phyloP scores from a whole-genome alignment of 2,888 invertebrate genomes.

The Cryptus viduatorius region DNA sequence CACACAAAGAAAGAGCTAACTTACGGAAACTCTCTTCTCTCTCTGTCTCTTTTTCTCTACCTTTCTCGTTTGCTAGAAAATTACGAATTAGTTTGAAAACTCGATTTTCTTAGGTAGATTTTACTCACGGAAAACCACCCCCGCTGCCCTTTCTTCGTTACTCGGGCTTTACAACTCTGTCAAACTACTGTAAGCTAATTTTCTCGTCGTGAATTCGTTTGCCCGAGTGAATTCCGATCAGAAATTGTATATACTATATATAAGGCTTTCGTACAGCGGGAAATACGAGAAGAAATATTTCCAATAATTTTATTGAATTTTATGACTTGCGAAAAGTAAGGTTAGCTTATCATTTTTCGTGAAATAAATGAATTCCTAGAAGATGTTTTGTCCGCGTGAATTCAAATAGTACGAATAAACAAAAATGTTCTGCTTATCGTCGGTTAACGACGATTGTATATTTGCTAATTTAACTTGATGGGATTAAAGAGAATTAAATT shows the following conservation, averaged over 20 bases:
- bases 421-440: background rate
- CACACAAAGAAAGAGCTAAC: conserved; percentile 9
- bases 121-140: conserved; percentile 24
- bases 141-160: background rate
- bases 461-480: background rate
- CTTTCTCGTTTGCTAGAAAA: conserved; percentile 39
- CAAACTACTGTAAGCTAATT: conserved; percentile 50
- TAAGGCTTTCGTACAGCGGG: background rate
- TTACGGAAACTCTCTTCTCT: conserved; percentile 11
- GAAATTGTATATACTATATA: background rate
- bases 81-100: conserved; percentile 64
- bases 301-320: background rate
- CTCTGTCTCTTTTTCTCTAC: conserved; percentile 7
- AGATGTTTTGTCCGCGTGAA: background rate
- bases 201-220: conserved; percentile 35
- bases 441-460: background rate
- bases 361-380: background rate
- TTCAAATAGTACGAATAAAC: background rate
- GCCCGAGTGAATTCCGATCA: conserved; percentile 30
- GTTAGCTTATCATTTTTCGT: too few species aligned
- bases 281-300: background rate
- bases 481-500: background rate
- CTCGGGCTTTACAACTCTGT: conserved; percentile 7
- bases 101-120: conserved; percentile 54
- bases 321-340: background rate